Evolutionary conservation across 2,113 vertebrate species (phyloP).

Genomic region (Aldabrachelys gigantea): DNA sequence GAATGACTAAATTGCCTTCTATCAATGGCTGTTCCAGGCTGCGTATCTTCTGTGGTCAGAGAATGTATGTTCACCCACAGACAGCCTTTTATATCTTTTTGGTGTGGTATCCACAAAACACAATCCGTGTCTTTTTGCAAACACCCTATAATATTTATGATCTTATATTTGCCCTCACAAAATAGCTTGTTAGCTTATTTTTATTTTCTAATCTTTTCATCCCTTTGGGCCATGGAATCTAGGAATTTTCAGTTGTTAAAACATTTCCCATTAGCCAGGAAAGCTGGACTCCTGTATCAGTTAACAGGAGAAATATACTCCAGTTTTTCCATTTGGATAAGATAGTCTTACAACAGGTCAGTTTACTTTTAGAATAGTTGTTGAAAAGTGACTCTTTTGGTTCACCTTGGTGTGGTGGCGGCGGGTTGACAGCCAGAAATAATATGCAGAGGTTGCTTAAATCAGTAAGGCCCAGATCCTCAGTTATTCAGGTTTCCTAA

Average conservation of each 20-base stretch:
- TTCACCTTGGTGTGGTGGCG: too few species aligned
- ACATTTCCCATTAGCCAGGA: neutral
- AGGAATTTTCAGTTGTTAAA: neutral
- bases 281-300: neutral
- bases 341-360: constrained; percentile 26
- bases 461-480: neutral
- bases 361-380: neutral
- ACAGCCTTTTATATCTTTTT: constrained; percentile 54
- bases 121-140: constrained; percentile 68
- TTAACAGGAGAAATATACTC: neutral
- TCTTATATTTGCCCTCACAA: neutral
- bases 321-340: constrained; percentile 18
- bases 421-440: neutral
- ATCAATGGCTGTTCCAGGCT: neutral
- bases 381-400: neutral
- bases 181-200: constrained; percentile 32
- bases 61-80: constrained; percentile 27
- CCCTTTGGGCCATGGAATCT: neutral
- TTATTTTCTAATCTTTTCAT: constrained; percentile 6
- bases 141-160: constrained; percentile 51
- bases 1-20: neutral
- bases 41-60: neutral
- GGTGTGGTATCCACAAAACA: constrained; percentile 65
- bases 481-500: neutral
- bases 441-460: constrained; percentile 3